These are phyloP conservation scores for Brachirus orientalis DNA, from an alignment of 2,113 vertebrate genomes.

Conservation along the genomic window DNA sequence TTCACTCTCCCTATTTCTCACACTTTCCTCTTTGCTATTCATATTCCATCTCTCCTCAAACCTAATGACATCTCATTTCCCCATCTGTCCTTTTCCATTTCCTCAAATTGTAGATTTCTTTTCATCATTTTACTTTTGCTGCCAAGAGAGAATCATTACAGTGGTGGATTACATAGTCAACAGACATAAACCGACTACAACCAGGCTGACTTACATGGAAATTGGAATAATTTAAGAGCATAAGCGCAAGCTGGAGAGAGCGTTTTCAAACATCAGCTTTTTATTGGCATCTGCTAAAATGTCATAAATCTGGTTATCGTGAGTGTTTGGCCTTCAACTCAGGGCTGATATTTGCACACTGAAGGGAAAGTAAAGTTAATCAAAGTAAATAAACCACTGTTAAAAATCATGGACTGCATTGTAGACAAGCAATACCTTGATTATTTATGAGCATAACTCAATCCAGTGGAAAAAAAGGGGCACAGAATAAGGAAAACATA, in stretches of 20 bases:
- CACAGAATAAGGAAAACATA: too few species aligned
- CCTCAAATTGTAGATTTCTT: slow-evolving; percentile 3
- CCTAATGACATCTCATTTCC: slow-evolving; percentile 14
- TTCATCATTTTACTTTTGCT: slow-evolving; percentile 1
- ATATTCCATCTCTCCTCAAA: neutral
- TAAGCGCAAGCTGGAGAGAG: neutral
- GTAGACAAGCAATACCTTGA: too few species aligned
- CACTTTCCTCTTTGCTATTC: neutral
- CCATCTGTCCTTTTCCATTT: slow-evolving; percentile 11
- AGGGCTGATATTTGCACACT: too few species aligned
- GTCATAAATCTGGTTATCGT: too few species aligned
- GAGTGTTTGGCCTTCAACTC: too few species aligned
- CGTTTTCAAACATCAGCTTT: too few species aligned
- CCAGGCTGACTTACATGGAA: neutral
- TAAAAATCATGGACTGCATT: too few species aligned
- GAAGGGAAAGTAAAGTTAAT: too few species aligned
- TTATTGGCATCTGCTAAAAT: neutral
- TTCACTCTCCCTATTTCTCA: neutral
- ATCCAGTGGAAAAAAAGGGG: too few species aligned
- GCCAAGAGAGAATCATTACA: neutral
- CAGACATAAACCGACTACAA: neutral
- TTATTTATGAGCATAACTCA: too few species aligned
- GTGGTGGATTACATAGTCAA: neutral
- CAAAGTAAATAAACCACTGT: too few species aligned
- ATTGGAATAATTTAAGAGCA: neutral